phyloP scores from a whole-genome alignment of 2,888 invertebrate genomes.

The Caenorhabditis sinica region DNA sequence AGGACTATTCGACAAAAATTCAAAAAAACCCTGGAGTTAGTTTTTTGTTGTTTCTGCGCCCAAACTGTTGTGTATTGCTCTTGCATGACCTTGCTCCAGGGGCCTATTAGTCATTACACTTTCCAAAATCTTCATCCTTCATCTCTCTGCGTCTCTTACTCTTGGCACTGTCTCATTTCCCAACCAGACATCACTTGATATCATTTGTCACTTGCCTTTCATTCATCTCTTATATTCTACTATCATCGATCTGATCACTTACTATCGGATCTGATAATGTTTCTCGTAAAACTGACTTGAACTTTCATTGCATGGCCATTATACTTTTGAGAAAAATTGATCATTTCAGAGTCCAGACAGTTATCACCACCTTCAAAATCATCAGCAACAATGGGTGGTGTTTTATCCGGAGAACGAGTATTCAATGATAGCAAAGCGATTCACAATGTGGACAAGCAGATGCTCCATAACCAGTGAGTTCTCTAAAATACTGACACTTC shows the following conservation, averaged over 20 bases:
- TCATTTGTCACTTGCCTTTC: slow-evolving; percentile 41
- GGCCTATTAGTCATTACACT: slow-evolving; percentile 28
- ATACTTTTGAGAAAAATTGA: background rate
- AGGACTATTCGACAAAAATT: no score
- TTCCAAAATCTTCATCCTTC: slow-evolving; percentile 19
- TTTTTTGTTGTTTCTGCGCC: slow-evolving; percentile 4
- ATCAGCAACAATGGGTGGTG: slow-evolving; percentile 53
- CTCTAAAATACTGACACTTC: background rate
- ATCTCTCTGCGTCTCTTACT: slow-evolving; percentile 23
- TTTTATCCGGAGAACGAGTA: slow-evolving; percentile 55
- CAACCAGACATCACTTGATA: slow-evolving; percentile 47
- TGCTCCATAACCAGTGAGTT: slow-evolving; percentile 67
- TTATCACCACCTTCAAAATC: background rate
- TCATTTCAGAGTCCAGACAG: slow-evolving; percentile 4
- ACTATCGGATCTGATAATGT: background rate
- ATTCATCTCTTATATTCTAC: slow-evolving; percentile 27
- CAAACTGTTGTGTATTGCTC: slow-evolving; percentile 13
- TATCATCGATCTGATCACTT: slow-evolving; percentile 7
- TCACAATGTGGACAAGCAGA: slow-evolving; percentile 61
- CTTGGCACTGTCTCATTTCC: slow-evolving; percentile 1
- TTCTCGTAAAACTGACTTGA: background rate
- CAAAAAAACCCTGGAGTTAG: no score
- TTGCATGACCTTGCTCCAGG: slow-evolving; percentile 4
- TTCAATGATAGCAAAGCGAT: slow-evolving; percentile 64
- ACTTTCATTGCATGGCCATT: no score